Evolutionary conservation across 2,888 invertebrate genomes (phyloP).

Genomic region (Brachylomia viminalis): DNA sequence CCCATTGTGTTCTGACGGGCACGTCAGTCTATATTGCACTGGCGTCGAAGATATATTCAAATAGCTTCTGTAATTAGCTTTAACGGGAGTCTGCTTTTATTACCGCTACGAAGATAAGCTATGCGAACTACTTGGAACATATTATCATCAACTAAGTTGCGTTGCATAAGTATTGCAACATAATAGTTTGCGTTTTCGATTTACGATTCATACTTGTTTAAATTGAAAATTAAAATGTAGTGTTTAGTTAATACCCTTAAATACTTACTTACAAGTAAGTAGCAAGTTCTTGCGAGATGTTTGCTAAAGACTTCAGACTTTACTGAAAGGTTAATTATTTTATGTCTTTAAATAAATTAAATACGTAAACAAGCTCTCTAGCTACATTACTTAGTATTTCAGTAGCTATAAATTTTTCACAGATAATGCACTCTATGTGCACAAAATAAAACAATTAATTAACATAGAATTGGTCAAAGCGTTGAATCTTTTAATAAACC

Average conservation of each 20-base stretch:
- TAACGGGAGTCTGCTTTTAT: slow-evolving; percentile 67
- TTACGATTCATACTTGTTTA: slow-evolving; percentile 47
- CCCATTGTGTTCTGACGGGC: slow-evolving; percentile 78
- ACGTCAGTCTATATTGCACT: slow-evolving; percentile 77
- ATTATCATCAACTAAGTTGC: slow-evolving; percentile 59
- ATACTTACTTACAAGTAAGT: slow-evolving; percentile 6
- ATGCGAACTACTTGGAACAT: slow-evolving; percentile 49
- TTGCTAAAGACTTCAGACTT: slow-evolving; percentile 3
- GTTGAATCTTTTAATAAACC: slow-evolving; percentile 46
- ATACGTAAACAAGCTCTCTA: background rate
- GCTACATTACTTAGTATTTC: background rate
- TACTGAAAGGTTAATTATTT: background rate
- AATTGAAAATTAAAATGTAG: slow-evolving; percentile 19
- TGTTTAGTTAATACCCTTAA: slow-evolving; percentile 15
- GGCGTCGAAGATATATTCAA: slow-evolving; percentile 72
- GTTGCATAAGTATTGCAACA: slow-evolving; percentile 47
- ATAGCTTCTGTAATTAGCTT: slow-evolving; percentile 74
- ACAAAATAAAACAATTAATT: slow-evolving; percentile 26
- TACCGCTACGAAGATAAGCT: slow-evolving; percentile 64
- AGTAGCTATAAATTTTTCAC: slow-evolving; percentile 26
- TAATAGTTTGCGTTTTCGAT: slow-evolving; percentile 53
- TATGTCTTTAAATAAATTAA: slow-evolving; percentile 7
- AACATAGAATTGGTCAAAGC: slow-evolving; percentile 38
- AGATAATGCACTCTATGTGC: background rate
- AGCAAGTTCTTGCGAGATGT: slow-evolving; percentile 9